Evolutionary conservation across 2,113 vertebrate species (phyloP).

Genomic region (Chaetodon trifascialis): DNA sequence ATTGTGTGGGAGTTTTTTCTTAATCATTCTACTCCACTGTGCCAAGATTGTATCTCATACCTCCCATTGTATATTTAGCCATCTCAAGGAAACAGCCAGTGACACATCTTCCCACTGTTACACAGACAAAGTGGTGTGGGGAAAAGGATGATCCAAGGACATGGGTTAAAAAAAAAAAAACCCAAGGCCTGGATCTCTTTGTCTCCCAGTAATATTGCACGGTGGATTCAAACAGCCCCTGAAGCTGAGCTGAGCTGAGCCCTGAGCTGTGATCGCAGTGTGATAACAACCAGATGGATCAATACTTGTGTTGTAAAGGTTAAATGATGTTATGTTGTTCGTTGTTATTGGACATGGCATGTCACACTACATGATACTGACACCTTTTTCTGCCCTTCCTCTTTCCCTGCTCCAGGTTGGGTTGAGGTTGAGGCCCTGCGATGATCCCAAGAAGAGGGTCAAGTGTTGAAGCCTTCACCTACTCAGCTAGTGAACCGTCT

Average conservation of each 20-base stretch:
- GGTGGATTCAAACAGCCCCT: slow-evolving; percentile 74
- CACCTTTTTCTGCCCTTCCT: slow-evolving; percentile 64
- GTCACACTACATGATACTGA: slow-evolving; percentile 82
- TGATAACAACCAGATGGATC: slow-evolving; percentile 85
- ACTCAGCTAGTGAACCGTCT: slow-evolving; percentile 35
- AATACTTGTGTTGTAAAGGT: slow-evolving; percentile 88
- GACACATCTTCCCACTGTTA: slow-evolving; percentile 68
- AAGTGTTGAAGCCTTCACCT: slow-evolving; percentile 41
- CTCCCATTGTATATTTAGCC: slow-evolving; percentile 75
- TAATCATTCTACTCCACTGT: slow-evolving; percentile 71
- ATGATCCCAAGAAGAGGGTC: slow-evolving; percentile 67
- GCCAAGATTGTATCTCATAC: slow-evolving; percentile 78
- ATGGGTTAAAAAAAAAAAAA: slow-evolving; percentile 63
- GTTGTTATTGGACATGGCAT: slow-evolving; percentile 80
- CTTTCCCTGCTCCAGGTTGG: slow-evolving; percentile 50
- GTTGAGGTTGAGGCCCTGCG: slow-evolving; percentile 49
- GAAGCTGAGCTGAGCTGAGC: slow-evolving; percentile 77
- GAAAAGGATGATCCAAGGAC: slow-evolving; percentile 76
- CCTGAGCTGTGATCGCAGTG: slow-evolving; percentile 77
- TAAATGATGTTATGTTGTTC: slow-evolving; percentile 87
- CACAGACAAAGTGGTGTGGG: slow-evolving; percentile 58
- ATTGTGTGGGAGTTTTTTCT: slow-evolving; percentile 61
- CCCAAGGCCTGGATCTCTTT: slow-evolving; percentile 68
- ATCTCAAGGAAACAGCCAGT: slow-evolving; percentile 60
- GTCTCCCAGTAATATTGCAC: slow-evolving; percentile 74